Conservation (phyloP, 2,888 invertebrate genomes). For the Caenorhabditis sp. region DNA sequence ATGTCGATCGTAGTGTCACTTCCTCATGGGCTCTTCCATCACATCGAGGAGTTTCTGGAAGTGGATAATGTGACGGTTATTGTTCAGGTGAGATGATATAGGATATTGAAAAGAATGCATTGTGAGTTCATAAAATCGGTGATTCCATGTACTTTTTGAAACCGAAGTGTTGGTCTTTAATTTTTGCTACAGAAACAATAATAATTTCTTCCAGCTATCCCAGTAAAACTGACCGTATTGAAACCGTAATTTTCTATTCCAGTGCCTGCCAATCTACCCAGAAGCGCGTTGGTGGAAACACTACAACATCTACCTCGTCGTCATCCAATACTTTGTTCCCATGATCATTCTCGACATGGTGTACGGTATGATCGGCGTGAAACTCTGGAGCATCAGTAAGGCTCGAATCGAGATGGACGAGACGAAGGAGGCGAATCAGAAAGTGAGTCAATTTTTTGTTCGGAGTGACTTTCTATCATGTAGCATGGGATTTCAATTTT, state of each 20-base stretch:
- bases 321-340: slow-evolving; percentile 88
- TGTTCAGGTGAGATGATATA: slow-evolving; percentile 37
- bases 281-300: slow-evolving; percentile 78
- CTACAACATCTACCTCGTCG: slow-evolving; percentile 83
- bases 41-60: slow-evolving; percentile 43
- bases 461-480: neutral
- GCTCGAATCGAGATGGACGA: slow-evolving; percentile 50
- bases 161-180: no score
- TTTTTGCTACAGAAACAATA: no score
- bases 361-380: slow-evolving; percentile 90
- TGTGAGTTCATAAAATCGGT: neutral
- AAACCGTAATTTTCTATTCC: slow-evolving; percentile 25
- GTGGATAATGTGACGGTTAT: slow-evolving; percentile 20
- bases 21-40: slow-evolving; percentile 77
- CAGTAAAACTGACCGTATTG: neutral
- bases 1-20: slow-evolving; percentile 73
- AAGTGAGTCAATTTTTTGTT: slow-evolving; percentile 35
- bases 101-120: neutral
- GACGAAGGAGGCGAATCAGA: slow-evolving; percentile 50
- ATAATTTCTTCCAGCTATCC: no score
- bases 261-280: slow-evolving; percentile 80
- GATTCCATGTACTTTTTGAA: neutral
- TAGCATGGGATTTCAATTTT: slow-evolving; percentile 33
- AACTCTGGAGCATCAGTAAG: slow-evolving; percentile 84
- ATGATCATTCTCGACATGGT: slow-evolving; percentile 90